These are phyloP conservation scores for Sparidentex hasta DNA, from an alignment of 2,797 vertebrate species.

Conservation along the genomic window DNA sequence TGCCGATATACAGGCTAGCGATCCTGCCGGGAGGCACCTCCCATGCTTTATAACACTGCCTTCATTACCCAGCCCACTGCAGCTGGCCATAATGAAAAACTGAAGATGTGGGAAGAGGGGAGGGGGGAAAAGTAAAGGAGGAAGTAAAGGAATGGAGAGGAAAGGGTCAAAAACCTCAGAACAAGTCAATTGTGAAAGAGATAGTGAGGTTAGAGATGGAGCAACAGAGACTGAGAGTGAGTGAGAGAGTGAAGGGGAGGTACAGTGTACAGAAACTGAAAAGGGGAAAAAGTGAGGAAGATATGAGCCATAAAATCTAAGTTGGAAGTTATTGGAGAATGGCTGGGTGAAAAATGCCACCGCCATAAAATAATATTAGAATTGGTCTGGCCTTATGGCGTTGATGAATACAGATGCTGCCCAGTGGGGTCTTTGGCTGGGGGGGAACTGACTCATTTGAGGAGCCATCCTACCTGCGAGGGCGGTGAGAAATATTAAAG, in stretches of 20 bases:
- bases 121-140: constrained; percentile 35
- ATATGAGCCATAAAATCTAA: constrained; percentile 71
- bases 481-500: constrained; percentile 71
- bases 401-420: constrained; percentile 79
- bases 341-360: constrained; percentile 77
- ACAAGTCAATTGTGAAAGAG: constrained; percentile 41
- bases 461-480: constrained; percentile 62
- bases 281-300: constrained; percentile 35
- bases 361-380: constrained; percentile 82
- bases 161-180: constrained; percentile 51
- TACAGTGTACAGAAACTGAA: constrained; percentile 35
- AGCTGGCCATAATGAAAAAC: constrained; percentile 75
- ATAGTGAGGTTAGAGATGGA: constrained; percentile 24
- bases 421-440: constrained; percentile 60
- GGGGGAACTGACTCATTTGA: constrained; percentile 70
- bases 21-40: constrained; percentile 69
- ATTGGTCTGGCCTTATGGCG: constrained; percentile 73
- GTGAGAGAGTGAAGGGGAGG: constrained; percentile 27
- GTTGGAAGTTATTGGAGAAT: constrained; percentile 74
- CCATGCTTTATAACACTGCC: constrained; percentile 75
- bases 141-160: constrained; percentile 33
- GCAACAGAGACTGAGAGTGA: constrained; percentile 21
- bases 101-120: constrained; percentile 52
- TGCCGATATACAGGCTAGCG: constrained; percentile 60
- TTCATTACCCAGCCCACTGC: constrained; percentile 74